Conservation (phyloP, 2,797 vertebrate species). For the Gymnothorax reevesii region DNA sequence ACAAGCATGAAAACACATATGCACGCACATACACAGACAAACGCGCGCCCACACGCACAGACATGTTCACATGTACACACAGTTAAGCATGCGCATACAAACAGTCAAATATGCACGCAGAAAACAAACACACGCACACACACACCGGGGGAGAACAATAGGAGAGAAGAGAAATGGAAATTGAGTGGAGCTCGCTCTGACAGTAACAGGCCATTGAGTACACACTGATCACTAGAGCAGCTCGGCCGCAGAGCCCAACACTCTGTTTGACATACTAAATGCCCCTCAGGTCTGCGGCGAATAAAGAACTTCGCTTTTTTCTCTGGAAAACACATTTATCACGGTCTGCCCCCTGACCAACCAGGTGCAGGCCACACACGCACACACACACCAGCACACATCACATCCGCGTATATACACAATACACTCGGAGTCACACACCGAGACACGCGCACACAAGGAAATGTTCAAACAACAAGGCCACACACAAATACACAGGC, state of each 20-base stretch:
- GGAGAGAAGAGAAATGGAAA: not conserved
- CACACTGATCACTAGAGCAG: too few relatives aligned
- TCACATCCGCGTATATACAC: too few relatives aligned
- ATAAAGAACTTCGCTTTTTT: not conserved
- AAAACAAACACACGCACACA: not conserved
- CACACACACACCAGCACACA: not conserved
- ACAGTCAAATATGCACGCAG: not conserved
- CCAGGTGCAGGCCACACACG: slow-evolving; percentile 3
- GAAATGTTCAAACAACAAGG: not conserved
- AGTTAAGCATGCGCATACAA: not conserved
- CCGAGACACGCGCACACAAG: not conserved
- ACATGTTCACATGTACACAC: not conserved
- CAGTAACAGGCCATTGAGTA: not conserved
- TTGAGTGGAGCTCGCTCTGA: not conserved
- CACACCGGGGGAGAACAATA: not conserved
- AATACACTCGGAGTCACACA: not conserved
- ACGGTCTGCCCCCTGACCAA: not conserved
- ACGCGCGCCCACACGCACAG: too few relatives aligned
- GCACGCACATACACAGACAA: not conserved
- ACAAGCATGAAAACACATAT: not conserved
- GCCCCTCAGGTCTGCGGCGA: not conserved
- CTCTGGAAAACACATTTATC: not conserved
- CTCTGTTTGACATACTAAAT: not conserved
- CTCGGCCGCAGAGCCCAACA: not conserved
- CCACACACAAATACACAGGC: not conserved